Base-by-base conservation (phyloP, 2,888 invertebrate genomes). In the Hypsopygia costalis region DNA sequence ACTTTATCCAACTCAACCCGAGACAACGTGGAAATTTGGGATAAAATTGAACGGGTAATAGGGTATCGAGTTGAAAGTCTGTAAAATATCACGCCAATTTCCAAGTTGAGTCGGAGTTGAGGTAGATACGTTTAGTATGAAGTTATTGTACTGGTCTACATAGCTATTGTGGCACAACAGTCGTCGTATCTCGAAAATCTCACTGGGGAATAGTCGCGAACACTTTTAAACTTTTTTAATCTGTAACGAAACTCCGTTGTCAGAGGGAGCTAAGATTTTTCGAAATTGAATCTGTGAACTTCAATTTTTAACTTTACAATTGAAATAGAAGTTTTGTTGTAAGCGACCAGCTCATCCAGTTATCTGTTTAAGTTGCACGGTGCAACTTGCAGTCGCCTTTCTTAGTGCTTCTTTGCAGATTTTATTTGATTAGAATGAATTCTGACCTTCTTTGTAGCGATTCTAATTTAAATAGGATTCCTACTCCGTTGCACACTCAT, bases 191-290 rank as follows among this genome's bases (percentile, higher is more conserved):
- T 50, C 39, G 44, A 47, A 56, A 55, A 60, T 50, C 49, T 46
- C 41, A 35, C 39, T 41, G 41, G 34, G 46, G 50, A 53, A 58
- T 62, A 62, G 62, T 60, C 55, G 40, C 47, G 51, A 60, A 58
- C 60, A 61, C 58, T 67, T 61, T 54, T 49, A 58, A 69, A 72
- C 65, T 70, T 72, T 71, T 71, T 73, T 70, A 70, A 71, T 71
- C 66, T 64, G 55, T 63, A 52, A 61, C 54, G 55, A 60, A 68
- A 65, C 56, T 63, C 57, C 38, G 44, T 55, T 56, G 56, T 62
- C 59, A 46, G 53, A 49, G 58, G 58, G 47, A 51, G 49, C 49
- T 61, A 51, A 57, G 52, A 57, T 66, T 68, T 67, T 69, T 61
- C 52, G 48, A 57, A 64, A 65, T 58, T 57, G 62, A 57, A 59